Conservation (phyloP, 2,113 vertebrate genomes). For the Acanthisitta chloris region DNA sequence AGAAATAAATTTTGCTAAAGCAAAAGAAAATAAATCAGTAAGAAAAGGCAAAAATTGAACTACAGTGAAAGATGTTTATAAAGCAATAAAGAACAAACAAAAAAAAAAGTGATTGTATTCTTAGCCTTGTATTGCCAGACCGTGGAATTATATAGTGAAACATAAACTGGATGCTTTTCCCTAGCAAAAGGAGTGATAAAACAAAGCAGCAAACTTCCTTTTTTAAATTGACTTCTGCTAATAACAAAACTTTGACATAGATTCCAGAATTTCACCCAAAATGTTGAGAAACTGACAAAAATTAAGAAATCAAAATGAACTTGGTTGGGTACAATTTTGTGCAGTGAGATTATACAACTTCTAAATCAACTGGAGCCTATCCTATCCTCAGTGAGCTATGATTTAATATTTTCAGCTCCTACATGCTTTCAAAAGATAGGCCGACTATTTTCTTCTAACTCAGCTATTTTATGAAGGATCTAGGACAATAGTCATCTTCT, state of each 20-base stretch:
- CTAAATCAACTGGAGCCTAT: neutral
- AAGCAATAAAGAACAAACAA: neutral
- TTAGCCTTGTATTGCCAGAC: neutral
- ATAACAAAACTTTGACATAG: neutral
- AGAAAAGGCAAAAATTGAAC: neutral
- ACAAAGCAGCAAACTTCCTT: neutral
- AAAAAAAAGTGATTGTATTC: neutral
- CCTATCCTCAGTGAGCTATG: neutral
- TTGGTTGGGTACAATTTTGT: neutral
- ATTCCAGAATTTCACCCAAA: neutral
- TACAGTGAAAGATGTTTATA: neutral
- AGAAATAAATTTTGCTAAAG: neutral
- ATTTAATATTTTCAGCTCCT: neutral
- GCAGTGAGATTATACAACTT: neutral
- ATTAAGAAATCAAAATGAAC: neutral
- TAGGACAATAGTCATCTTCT: constrained; percentile 25
- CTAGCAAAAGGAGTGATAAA: neutral
- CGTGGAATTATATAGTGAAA: neutral
- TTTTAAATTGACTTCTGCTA: neutral
- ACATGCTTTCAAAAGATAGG: neutral
- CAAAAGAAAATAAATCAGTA: neutral
- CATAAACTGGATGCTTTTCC: neutral
- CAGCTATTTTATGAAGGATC: neutral
- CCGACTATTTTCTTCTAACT: neutral
- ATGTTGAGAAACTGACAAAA: neutral